Base-by-base conservation (phyloP, 2,113 vertebrate genomes). In the Sander lucioperca region DNA sequence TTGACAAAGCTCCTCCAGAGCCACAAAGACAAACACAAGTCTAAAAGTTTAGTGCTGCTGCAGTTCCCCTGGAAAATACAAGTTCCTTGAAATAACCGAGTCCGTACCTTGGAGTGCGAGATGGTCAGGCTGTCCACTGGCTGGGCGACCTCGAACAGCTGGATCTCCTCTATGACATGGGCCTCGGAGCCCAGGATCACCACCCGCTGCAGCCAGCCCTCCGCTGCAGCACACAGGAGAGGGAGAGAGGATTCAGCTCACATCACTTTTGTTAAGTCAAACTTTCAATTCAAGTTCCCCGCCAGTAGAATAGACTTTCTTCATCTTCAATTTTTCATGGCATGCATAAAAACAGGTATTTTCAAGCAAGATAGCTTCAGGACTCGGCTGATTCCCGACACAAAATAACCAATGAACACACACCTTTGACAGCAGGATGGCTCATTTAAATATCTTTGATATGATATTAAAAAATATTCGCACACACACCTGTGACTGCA, bases 81-180 rank as follows among this genome's bases (percentile, higher is more conserved):
- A 13, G 33, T 23, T 33, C 2, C 2, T 25, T 1, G 5, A 14
- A 45, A 30, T 33, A 48, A 19, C 14, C 3, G 18, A 45, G 21
- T 75, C 33, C 74, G 83, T 95, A 99, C 98, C 97, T 97, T 97
- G 79, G 89, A 94, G 67, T 90, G 94, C 0, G 97, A 97, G 86
- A 99, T 94, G 33, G 96, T 97, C 77, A 99, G 92, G 90, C 96
- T 99, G 91, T 97, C 96, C 87, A 99, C 95, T 0, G 98, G 96
- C 91, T 98, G 96, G 0, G 92, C 83, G 0, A 93, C 93, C 77
- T 97, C 95, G 19, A 99, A 99, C 86, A 99, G 95, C 94, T 99
- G 97, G 91, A 99, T 95, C 93, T 99, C 98, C 90, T 99, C 98
- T 0, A 99, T 97, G 81, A 99, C 94, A 16, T 99, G 97, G 15